Evolutionary conservation across 2,113 vertebrate species (phyloP), one percentile per base, ranked within the genome.

Genomic region (Acanthochromis polyacanthus): DNA sequence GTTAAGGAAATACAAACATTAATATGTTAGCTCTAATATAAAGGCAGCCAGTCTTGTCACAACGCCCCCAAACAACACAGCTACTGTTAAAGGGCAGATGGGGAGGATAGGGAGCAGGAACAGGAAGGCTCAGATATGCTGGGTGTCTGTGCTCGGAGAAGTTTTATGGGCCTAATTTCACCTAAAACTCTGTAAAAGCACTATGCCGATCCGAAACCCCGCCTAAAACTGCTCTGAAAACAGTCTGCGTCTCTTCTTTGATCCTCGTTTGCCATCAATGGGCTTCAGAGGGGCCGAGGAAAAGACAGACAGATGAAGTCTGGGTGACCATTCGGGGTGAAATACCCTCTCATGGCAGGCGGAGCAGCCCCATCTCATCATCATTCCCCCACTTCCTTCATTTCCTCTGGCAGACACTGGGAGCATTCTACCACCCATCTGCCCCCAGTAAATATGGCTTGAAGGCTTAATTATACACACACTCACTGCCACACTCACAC

Each of bases 391-490:
- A 87, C 83, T 90, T 89, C 86, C 89, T 87, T 89, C 83, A 88
- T 91, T 88, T 90, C 91, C 88, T 89, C 82, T 72, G 80, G 81
- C 81, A 91, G 94, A 95, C 94, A 94, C 87, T 92, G 93, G 86
- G 84, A 86, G 85, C 91, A 92, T 95, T 95, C 91, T 95, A 88
- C 84, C 82, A 81, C 87, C 88, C 82, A 91, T 89, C 91, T 89
- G 82, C 88, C 82, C 84, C 88, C 86, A 90, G 92, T 94, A 95
- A 94, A 95, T 95, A 93, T 94, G 92, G 94, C 94, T 93, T 87
- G 87, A 94, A 94, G 92, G 91, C 93, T 87, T 92, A 93, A 94
- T 93, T 93, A 93, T 83, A 89, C 93, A 81, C 91, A 75, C 75
- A 85, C 81, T 76, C 83, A 51, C 82, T 60, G 64, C 75, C 73